Evolutionary conservation across 1,140 invertebrate genomes (phyloP).

Genomic region (Rhyzopertha dominica): DNA sequence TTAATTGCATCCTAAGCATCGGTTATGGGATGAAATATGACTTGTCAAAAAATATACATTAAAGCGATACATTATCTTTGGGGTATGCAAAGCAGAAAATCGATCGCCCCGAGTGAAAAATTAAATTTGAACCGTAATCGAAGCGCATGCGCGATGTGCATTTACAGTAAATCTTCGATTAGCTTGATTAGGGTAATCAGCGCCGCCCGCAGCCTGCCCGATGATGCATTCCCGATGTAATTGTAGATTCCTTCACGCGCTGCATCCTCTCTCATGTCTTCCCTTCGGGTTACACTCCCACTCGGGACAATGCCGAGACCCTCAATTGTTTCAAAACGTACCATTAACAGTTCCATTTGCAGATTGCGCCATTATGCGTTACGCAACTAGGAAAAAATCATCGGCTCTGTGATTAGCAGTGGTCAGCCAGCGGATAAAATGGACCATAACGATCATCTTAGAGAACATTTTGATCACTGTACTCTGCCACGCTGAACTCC

Average conservation of each 20-base stretch:
- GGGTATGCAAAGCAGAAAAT: slow-evolving; percentile 22
- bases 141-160: slow-evolving; percentile 24
- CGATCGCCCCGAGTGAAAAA: slow-evolving; percentile 26
- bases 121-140: slow-evolving; percentile 31
- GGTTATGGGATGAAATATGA: slow-evolving; percentile 7
- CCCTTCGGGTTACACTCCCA: slow-evolving; percentile 6
- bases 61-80: slow-evolving; percentile 21
- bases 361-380: too few relatives aligned
- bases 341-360: too few relatives aligned
- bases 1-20: not conserved
- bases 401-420: too few relatives aligned
- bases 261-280: slow-evolving; percentile 13
- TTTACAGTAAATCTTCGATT: slow-evolving; percentile 35
- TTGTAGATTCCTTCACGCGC: slow-evolving; percentile 25
- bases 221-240: slow-evolving; percentile 20
- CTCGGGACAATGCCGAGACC: too few relatives aligned
- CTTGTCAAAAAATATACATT: slow-evolving; percentile 15
- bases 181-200: slow-evolving; percentile 34
- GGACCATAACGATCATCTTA: too few relatives aligned
- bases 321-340: too few relatives aligned
- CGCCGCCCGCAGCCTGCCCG: slow-evolving; percentile 20
- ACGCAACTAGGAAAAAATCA: too few relatives aligned
- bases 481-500: too few relatives aligned
- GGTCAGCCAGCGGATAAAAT: too few relatives aligned
- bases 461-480: too few relatives aligned